Conservation (phyloP, 2,888 invertebrate genomes). For the Acanthacorydalis orientalis region DNA sequence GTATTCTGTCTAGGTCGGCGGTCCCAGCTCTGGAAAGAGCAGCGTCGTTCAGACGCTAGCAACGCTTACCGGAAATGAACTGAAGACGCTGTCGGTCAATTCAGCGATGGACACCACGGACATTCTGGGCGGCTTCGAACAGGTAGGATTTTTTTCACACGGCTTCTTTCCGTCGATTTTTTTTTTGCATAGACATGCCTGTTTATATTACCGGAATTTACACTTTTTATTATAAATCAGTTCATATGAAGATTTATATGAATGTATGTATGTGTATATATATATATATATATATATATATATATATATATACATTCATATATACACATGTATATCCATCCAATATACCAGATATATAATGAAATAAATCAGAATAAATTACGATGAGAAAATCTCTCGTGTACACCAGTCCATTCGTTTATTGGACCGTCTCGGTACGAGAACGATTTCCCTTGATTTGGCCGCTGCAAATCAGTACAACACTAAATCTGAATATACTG, state of each 20-base stretch:
- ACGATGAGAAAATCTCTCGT: too few species aligned
- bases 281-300: constrained; percentile 5
- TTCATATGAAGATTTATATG: too few species aligned
- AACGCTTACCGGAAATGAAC: constrained; percentile 50
- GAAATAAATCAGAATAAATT: too few species aligned
- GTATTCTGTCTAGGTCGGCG: constrained; percentile 40
- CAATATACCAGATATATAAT: too few species aligned
- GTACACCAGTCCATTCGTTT: too few species aligned
- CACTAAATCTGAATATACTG: background rate
- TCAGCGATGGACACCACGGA: constrained; percentile 91
- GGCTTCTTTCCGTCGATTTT: constrained; percentile 9
- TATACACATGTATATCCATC: too few species aligned
- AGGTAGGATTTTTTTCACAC: constrained; percentile 38
- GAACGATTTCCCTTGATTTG: too few species aligned
- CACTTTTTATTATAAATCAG: too few species aligned
- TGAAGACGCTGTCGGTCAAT: constrained; percentile 67
- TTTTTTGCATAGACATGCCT: background rate
- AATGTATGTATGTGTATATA: background rate
- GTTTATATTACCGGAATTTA: too few species aligned
- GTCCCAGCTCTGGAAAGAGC: constrained; percentile 64
- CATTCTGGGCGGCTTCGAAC: constrained; percentile 94
- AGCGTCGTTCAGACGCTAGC: constrained; percentile 60
- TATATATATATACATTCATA: background rate
- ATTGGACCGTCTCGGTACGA: too few species aligned
- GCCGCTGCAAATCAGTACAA: too few species aligned